Conservation (phyloP, 2,888 invertebrate species). For the Bruchidius siliquastri region DNA sequence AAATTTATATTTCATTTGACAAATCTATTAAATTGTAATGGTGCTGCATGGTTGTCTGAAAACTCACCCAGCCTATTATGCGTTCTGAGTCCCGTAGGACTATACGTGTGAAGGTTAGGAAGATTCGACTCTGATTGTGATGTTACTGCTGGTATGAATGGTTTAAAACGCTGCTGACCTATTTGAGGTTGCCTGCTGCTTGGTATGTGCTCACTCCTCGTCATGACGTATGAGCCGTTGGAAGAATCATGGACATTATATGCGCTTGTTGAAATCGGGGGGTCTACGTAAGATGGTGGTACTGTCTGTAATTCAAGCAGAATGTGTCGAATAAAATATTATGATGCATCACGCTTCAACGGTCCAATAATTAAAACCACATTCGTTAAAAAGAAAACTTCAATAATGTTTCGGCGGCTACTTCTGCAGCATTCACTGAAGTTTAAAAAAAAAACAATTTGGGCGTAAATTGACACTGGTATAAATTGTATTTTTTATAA, state of each 20-base stretch:
- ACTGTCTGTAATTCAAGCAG: conserved; percentile 30
- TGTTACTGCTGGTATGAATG: conserved; percentile 36
- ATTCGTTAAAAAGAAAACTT: no score
- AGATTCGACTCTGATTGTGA: conserved; percentile 49
- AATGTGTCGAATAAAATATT: no score
- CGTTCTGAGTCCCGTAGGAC: conserved; percentile 42
- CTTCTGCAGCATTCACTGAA: no score
- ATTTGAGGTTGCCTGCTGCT: conserved; percentile 19
- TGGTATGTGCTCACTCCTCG: conserved; percentile 35
- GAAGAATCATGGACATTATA: conserved; percentile 45
- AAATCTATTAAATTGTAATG: no score
- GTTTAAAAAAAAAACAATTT: no score
- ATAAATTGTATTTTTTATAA: no score
- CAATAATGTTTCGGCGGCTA: no score
- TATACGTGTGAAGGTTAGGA: conserved; percentile 40
- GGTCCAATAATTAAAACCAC: no score
- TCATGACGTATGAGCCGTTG: conserved; percentile 34
- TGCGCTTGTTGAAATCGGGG: conserved; percentile 46
- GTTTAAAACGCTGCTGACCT: conserved; percentile 30
- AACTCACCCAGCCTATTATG: conserved; percentile 38
- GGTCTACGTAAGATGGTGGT: conserved; percentile 51
- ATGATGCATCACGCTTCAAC: no score
- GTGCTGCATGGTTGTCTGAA: no score
- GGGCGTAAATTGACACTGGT: no score
- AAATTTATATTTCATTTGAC: no score